A percentile compares a stretch with the other conserved stretches of the same genome.
phyloP scores from a whole-genome alignment of 1,140 invertebrate species.

The Armadillidium nasatum region DNA sequence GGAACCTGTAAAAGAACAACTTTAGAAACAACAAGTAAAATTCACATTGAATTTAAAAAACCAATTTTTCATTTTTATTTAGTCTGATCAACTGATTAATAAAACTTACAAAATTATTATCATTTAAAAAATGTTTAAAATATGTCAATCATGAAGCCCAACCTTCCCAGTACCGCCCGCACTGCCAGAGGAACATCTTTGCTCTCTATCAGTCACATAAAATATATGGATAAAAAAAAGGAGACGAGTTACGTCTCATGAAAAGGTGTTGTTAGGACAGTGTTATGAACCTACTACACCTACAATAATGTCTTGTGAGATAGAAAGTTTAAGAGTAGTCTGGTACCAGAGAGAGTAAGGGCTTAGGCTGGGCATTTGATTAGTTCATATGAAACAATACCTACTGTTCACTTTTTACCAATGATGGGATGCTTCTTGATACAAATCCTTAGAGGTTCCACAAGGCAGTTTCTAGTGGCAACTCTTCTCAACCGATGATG shows the following conservation, averaged over 20 bases:
- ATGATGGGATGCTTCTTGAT: neutral
- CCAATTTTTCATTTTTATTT: neutral
- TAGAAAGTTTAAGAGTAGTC: slow-evolving; percentile 10
- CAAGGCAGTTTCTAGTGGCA: neutral
- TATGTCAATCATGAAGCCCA: slow-evolving; percentile 1
- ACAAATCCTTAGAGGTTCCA: neutral
- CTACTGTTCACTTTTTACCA: slow-evolving; percentile 11
- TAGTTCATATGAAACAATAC: slow-evolving; percentile 4
- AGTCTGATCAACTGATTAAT: neutral
- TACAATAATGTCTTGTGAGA: neutral
- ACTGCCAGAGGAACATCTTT: slow-evolving; percentile 9
- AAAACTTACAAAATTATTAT: neutral
- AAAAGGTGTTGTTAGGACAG: neutral
- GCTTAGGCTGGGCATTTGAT: slow-evolving; percentile 7
- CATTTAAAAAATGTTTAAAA: neutral
- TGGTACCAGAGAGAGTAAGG: slow-evolving; percentile 8
- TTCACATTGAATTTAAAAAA: neutral
- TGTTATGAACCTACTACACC: neutral
- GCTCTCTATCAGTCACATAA: slow-evolving; percentile 8
- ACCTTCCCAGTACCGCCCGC: slow-evolving; percentile 9
- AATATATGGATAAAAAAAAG: neutral
- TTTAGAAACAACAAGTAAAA: too few relatives aligned
- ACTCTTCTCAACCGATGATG: neutral
- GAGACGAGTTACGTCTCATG: neutral
- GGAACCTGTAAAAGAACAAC: too few relatives aligned